phyloP scores from a whole-genome alignment of 2,113 vertebrate species.

The Callithrix jacchus region DNA sequence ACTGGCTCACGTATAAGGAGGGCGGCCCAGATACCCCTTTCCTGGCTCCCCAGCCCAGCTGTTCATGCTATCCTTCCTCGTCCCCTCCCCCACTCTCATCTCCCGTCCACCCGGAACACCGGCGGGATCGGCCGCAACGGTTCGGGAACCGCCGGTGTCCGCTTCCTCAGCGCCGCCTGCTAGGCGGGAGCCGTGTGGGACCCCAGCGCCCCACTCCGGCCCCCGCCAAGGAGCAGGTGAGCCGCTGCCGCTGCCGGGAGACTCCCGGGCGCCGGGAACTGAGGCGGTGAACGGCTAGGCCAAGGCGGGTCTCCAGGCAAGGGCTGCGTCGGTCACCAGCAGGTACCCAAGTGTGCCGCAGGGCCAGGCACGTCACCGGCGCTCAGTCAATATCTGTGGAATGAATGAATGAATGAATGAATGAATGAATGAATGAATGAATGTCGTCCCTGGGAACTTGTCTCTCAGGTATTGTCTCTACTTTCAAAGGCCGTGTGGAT shows the following conservation, averaged over 20 bases:
- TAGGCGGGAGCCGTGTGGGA: background rate
- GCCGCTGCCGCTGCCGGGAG: background rate
- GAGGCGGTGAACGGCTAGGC: background rate
- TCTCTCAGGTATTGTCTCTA: background rate
- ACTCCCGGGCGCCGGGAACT: background rate
- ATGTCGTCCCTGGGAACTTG: background rate
- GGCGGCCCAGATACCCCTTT: background rate
- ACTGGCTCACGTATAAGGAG: background rate
- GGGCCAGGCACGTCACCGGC: background rate
- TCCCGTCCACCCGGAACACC: background rate
- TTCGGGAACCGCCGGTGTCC: constrained; percentile 63
- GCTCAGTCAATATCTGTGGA: background rate
- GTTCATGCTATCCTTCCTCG: background rate
- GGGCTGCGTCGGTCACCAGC: background rate
- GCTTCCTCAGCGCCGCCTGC: background rate
- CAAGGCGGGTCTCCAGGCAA: background rate
- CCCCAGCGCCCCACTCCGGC: background rate
- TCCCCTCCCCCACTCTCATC: background rate
- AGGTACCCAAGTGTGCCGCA: background rate
- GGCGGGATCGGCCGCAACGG: constrained; percentile 60
- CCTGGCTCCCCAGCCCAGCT: background rate
- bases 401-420: background rate
- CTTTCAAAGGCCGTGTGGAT: background rate
- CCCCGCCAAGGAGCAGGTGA: background rate
- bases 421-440: background rate